Base-by-base conservation (phyloP, 2,113 vertebrate species). In the Nannobrachium achirus region DNA sequence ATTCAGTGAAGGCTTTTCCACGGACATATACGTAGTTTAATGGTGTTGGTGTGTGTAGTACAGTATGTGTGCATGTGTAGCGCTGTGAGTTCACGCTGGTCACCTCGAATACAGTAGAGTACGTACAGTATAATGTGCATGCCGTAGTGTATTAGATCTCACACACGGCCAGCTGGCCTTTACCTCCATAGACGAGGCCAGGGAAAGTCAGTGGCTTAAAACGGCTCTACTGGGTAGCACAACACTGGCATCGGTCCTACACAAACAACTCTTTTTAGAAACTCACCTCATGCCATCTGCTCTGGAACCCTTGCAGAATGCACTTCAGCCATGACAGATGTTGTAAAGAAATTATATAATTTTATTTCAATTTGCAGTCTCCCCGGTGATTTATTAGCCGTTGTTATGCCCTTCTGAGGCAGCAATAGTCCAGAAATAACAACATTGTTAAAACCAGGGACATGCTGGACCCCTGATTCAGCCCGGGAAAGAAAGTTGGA, bases 401-500 rank as follows among this genome's bases (percentile, higher is more conserved):
- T 8, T 4, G 41, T 25, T 19, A 25, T 61, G 42, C 42, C 58
- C 16, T 25, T 51, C 39, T 41, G 69, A 10, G 44, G 63, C 33
- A 38, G 53, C 52, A 76, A 51, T 16, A 9, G 15, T 11, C 39
- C 16, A 15, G 62, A 56, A 86, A 42, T 18, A 80, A 80, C 52
- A 73, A 81, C 68, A 84, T 63, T 4, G 25, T 83, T 78, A 78
- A n/a, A n/a, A n/a, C n/a, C n/a, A n/a, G n/a, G n/a, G n/a, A n/a
- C n/a, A n/a, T n/a, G n/a, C n/a, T n/a, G n/a, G n/a, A n/a, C n/a
- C n/a, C n/a, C n/a, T n/a, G n/a, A n/a, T n/a, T n/a, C n/a, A n/a
- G n/a, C n/a, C n/a, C n/a, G n/a, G n/a, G n/a, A n/a, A n/a, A n/a
- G n/a, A n/a, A n/a, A n/a, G n/a, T n/a, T n/a, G n/a, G n/a, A n/a